Base-by-base conservation (phyloP, 2,113 vertebrate species). In the Siniperca knerii region DNA sequence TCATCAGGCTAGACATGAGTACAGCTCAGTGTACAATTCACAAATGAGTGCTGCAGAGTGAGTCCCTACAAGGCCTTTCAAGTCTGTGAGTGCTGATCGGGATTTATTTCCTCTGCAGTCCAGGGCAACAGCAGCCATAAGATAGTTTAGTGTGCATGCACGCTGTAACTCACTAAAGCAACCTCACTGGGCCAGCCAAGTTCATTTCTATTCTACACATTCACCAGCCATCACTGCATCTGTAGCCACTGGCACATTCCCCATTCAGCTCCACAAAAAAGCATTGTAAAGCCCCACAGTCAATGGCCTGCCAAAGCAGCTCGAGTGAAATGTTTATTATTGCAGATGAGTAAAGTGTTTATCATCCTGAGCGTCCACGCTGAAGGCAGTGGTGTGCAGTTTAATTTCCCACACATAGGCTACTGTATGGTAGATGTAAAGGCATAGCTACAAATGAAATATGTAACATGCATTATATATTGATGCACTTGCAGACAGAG, bases 211-310 rank as follows among this genome's bases (percentile, higher is more conserved):
- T 92, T 89, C 84, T 52, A 78, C 91, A 90, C 92, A 83, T 83
- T 75, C 86, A 81, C 44, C 78, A 20, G 69, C 82, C 85, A 68
- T 66, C 67, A 50, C 72, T 65, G 88, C 87, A 81, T 90, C 73
- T 90, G 86, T 68, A 89, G 83, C 80, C 42, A 87, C 92, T 86
- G 82, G 92, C 83, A 92, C 84, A 69, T 91, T 94, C 93, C 75
- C 89, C 77, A 90, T 90, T 90, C 82, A 93, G 60, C 50, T 33
- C 25, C 78, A 91, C 85, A 88, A 62, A 85, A 75, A 83, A 81
- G 29, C 78, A 88, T 8, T 62, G 65, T 46, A 48, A 77, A 90
- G 79, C 83, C 75, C 75, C 67, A 44, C 73, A 67, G 75, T 46
- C 44, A 64, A 62, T 50, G 74, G 42, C 75, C 74, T 70, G 73